Percentiles rank a stretch among this genome's conserved stretches.
phyloP scores from a whole-genome alignment of 1,140 invertebrate species.

The Dysdera silvatica region DNA sequence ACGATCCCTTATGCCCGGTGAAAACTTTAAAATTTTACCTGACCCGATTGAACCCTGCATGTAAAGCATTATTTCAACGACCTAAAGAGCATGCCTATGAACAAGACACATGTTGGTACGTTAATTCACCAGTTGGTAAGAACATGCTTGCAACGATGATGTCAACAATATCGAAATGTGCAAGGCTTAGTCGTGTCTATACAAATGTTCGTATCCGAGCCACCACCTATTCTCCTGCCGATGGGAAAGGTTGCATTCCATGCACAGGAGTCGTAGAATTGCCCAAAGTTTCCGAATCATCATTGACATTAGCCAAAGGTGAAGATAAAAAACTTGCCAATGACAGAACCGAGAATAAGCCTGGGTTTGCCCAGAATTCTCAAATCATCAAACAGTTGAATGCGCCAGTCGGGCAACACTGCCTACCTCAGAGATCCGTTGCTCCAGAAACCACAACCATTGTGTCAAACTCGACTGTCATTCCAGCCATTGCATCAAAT shows the following conservation, averaged over 20 bases:
- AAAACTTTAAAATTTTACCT: conserved; percentile 27
- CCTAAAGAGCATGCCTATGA: conserved; percentile 30
- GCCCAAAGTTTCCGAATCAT: neutral
- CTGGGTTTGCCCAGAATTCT: conserved; percentile 10
- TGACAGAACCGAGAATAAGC: neutral
- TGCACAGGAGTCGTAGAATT: conserved; percentile 9
- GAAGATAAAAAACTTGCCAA: neutral
- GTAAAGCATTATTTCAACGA: conserved; percentile 29
- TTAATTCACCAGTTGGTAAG: conserved; percentile 32
- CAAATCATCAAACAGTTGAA: conserved; percentile 24
- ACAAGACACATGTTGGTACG: conserved; percentile 30
- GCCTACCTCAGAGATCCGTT: neutral
- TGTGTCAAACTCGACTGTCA: no score
- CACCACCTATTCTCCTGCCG: conserved; percentile 27
- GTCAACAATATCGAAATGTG: conserved; percentile 33
- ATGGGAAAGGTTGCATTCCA: conserved; percentile 23
- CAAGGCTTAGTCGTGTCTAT: conserved; percentile 29
- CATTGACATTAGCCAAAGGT: no score
- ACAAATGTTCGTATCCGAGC: conserved; percentile 32
- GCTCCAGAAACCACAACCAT: conserved; percentile 14
- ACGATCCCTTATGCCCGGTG: conserved; percentile 31
- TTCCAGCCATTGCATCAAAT: no score
- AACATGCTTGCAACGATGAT: conserved; percentile 33
- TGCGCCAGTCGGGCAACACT: conserved; percentile 21
- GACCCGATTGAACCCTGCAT: conserved; percentile 29